Base-by-base conservation (phyloP, 1,140 invertebrate species). In the Tetragnatha versicolor region DNA sequence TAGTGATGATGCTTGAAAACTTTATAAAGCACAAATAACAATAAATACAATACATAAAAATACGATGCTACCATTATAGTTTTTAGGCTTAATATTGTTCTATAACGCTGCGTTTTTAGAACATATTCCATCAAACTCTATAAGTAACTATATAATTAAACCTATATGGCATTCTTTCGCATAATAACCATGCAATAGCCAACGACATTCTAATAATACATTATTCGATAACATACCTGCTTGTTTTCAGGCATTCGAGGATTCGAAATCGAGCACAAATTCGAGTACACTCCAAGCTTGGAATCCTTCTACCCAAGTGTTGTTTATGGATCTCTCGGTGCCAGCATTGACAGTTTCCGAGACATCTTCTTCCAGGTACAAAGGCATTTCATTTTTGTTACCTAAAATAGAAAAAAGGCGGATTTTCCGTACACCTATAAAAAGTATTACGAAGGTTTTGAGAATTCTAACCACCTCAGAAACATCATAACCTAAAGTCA, bases 251-350 rank as follows among this genome's bases (percentile, higher is more conserved):
- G 55, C 2, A 12, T 66, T 3, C 45, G 60, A 14, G 33, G 17
- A 3, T 77, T 66, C 17, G 73, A 47, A 25, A 3, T 65, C 1
- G 47, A 77, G 49, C 14, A 31, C 22, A 31, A 29, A 3, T 55
- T 55, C 17, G 45, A 51, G 31, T 42, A 66, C 9, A 55, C 49
- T 42, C 60, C 73, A 39, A 77, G 61, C 37, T 66, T 66, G n/a
- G 73, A 77, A 77, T 66, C 60, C 9, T 47, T 66, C 27, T 20
- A 66, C 25, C 73, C 73, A 42, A 37, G 35, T 55, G 12, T 29
- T 6, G 4, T 77, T 12, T 77, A 66, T 20, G 2, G 20, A 20
- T 22, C 60, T n/a, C 6, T 53, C 4, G 25, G 53, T 27, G 65
- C 65, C 47, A 53, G 42, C 33, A 25, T 14, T 0, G 61, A 20